Evolutionary conservation across 2,113 vertebrate genomes (phyloP).

Genomic region (Hippotragus niger): DNA sequence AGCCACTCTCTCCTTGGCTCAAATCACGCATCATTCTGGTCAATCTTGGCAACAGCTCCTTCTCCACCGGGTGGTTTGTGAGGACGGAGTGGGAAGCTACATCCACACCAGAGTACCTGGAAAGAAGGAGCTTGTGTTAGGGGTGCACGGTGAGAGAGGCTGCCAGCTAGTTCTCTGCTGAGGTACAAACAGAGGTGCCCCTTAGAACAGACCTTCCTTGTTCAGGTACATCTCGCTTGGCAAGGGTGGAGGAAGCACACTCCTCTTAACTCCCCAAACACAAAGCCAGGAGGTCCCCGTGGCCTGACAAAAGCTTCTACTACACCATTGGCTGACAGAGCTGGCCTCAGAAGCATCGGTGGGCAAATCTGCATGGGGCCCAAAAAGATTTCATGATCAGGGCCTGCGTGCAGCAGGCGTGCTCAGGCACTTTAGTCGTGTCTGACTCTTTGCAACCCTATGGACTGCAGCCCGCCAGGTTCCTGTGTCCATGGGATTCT

Average conservation of each 20-base stretch:
- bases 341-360: background rate
- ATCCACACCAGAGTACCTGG: background rate
- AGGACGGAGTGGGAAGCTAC: background rate
- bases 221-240: background rate
- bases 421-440: background rate
- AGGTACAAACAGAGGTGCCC: background rate
- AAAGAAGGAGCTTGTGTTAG: background rate
- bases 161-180: background rate
- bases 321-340: background rate
- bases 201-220: background rate
- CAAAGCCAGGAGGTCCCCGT: background rate
- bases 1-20: background rate
- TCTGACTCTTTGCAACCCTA: background rate
- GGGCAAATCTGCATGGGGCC: background rate
- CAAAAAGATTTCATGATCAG: background rate
- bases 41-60: background rate
- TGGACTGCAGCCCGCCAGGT: background rate
- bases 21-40: background rate
- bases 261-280: background rate
- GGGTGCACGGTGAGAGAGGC: background rate
- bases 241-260: background rate
- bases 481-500: background rate
- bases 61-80: background rate
- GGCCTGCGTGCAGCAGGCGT: background rate
- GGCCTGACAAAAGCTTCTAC: background rate